These are phyloP conservation scores for Lordiphosa clarofinis DNA, from an alignment of 1,140 invertebrate species.

Conservation along the genomic window DNA sequence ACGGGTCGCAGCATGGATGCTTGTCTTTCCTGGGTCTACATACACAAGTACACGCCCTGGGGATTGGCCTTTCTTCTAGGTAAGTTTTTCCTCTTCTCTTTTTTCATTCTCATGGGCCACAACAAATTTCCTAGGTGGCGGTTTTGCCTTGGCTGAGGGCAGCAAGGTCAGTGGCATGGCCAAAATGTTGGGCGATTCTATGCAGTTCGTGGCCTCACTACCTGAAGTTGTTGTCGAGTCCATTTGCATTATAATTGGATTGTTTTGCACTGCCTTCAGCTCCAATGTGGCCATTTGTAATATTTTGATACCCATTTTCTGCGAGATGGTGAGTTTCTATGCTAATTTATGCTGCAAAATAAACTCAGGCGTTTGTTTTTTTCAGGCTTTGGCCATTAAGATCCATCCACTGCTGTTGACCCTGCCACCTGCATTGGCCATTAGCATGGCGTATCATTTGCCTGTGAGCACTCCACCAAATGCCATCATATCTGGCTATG, in stretches of 20 bases:
- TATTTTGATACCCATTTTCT: conserved; percentile 87
- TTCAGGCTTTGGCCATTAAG: conserved; percentile 82
- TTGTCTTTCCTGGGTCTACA: conserved; percentile 46
- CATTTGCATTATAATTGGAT: conserved; percentile 80
- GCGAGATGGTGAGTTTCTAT: conserved; percentile 83
- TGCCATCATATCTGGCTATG: conserved; percentile 92
- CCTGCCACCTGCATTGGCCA: conserved; percentile 88
- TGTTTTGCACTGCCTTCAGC: conserved; percentile 88
- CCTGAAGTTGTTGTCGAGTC: conserved; percentile 81
- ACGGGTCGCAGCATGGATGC: conserved; percentile 43
- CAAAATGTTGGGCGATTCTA: conserved; percentile 84
- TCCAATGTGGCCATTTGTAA: conserved; percentile 92
- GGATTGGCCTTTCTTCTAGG: conserved; percentile 52
- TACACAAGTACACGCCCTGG: conserved; percentile 41
- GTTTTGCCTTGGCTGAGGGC: conserved; percentile 92
- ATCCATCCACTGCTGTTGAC: conserved; percentile 92
- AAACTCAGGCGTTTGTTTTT: background rate
- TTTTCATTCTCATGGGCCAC: conserved; percentile 6
- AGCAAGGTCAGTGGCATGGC: conserved; percentile 89
- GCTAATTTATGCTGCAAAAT: too few relatives aligned
- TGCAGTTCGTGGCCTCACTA: conserved; percentile 81
- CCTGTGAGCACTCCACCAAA: conserved; percentile 92
- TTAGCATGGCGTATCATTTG: conserved; percentile 85
- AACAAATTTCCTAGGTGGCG: conserved; percentile 82
- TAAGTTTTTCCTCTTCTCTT: conserved; percentile 9